Evolutionary conservation across 2,113 vertebrate species (phyloP).

Genomic region (Nematolebias whitei): DNA sequence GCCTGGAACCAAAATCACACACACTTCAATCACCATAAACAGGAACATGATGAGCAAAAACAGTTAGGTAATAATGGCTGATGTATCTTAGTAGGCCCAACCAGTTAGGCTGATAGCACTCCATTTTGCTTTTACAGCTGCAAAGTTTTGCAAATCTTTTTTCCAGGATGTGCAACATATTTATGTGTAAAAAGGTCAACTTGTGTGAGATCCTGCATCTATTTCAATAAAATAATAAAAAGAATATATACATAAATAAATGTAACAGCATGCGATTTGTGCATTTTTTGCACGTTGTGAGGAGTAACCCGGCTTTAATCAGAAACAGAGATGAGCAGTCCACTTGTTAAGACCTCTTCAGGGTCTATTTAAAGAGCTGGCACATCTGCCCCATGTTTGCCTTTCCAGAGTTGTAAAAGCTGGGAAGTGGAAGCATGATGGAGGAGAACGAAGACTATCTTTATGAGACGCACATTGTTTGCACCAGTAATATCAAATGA

Average conservation of each 20-base stretch:
- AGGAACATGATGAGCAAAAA: constrained; percentile 5
- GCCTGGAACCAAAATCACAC: not conserved
- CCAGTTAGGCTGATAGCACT: not conserved
- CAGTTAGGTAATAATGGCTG: not conserved
- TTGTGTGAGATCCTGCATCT: too few relatives aligned
- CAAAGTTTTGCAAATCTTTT: not conserved
- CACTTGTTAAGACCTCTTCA: constrained; percentile 59
- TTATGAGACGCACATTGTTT: constrained; percentile 47
- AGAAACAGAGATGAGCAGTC: constrained; percentile 24
- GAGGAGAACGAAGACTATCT: constrained; percentile 15
- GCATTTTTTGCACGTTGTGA: constrained; percentile 30
- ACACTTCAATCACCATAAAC: constrained; percentile 9
- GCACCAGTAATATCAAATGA: constrained; percentile 21
- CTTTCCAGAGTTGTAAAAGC: constrained; percentile 70
- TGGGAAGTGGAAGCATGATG: constrained; percentile 53
- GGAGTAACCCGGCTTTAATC: constrained; percentile 24
- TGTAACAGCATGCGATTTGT: too few relatives aligned
- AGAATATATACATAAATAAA: not conserved
- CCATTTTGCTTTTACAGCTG: not conserved
- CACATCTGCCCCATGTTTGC: constrained; percentile 72
- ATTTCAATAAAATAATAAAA: too few relatives aligned
- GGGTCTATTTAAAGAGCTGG: constrained; percentile 65
- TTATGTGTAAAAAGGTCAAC: not conserved
- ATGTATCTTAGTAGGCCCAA: not conserved
- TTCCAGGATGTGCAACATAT: not conserved